Evolutionary conservation across 2,113 vertebrate species (phyloP).

Genomic region (Xiphorhynchus elegans): DNA sequence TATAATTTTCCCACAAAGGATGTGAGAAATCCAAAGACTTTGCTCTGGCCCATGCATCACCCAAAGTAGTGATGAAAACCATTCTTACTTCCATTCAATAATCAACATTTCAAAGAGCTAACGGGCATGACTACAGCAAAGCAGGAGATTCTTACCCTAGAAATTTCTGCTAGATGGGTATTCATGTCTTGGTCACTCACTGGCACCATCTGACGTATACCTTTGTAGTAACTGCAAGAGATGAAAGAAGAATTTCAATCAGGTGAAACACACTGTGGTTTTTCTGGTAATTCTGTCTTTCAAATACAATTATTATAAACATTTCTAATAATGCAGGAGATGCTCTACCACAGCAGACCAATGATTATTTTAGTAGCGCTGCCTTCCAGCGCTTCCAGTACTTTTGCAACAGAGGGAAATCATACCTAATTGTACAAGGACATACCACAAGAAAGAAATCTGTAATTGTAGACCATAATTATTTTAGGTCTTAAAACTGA

Average conservation of each 20-base stretch:
- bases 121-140: background rate
- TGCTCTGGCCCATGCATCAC: background rate
- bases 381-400: background rate
- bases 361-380: background rate
- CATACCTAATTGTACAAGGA: background rate
- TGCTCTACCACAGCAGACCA: background rate
- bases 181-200: slow-evolving; percentile 99
- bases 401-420: background rate
- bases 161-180: slow-evolving; percentile 97
- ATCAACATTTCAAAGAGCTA: background rate
- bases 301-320: background rate
- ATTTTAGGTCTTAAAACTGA: background rate
- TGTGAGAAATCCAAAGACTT: background rate
- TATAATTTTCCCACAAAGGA: background rate
- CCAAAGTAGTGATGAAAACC: background rate
- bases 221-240: slow-evolving; percentile 90
- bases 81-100: background rate
- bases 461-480: background rate
- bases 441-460: background rate
- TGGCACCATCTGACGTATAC: slow-evolving; percentile 93
- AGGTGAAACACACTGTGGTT: background rate
- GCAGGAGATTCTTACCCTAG: slow-evolving; percentile 85
- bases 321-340: background rate
- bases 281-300: background rate
- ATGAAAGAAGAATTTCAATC: background rate